A percentile compares a stretch with the other conserved stretches of the same genome.
Evolutionary conservation across 2,113 vertebrate species (phyloP).

Genomic region (Paedocypris sp.): DNA sequence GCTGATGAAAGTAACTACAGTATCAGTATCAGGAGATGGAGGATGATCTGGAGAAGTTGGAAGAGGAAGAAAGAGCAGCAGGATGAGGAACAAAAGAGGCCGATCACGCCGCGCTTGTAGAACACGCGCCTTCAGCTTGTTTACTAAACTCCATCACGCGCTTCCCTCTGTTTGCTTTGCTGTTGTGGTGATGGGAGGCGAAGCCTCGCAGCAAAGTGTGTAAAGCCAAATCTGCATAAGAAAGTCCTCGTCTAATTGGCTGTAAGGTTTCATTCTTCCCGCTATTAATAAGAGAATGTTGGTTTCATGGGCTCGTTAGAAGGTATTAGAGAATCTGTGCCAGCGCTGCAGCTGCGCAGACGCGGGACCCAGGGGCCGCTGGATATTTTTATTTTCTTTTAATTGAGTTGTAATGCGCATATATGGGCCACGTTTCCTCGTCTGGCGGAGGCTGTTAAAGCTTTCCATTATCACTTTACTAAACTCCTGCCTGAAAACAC

Average conservation of each 20-base stretch:
- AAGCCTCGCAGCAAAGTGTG: conserved; percentile 19
- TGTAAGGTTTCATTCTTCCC: conserved; percentile 32
- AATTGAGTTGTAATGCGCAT: conserved; percentile 37
- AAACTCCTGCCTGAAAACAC: not conserved
- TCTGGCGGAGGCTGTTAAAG: conserved; percentile 22
- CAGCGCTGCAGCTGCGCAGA: conserved; percentile 36
- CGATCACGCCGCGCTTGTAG: conserved; percentile 19
- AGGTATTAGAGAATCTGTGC: conserved; percentile 34
- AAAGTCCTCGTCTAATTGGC: conserved; percentile 41
- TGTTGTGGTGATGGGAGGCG: conserved; percentile 14
- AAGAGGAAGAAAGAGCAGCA: not conserved
- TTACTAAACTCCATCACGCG: conserved; percentile 23
- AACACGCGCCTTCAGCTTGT: conserved; percentile 30
- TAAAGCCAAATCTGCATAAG: conserved; percentile 32
- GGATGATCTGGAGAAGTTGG: too few species aligned
- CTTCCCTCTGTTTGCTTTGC: conserved; percentile 23
- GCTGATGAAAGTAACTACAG: too few species aligned
- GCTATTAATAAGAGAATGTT: conserved; percentile 38
- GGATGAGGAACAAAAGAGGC: conserved; percentile 4
- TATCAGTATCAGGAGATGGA: not conserved
- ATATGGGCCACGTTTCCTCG: conserved; percentile 13
- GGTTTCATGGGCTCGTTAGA: conserved; percentile 35
- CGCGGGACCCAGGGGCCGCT: conserved; percentile 31
- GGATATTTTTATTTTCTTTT: conserved; percentile 44
- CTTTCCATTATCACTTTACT: conserved; percentile 4